phyloP scores from a whole-genome alignment of 2,113 vertebrate species.

The Cricetomys ansorgei region DNA sequence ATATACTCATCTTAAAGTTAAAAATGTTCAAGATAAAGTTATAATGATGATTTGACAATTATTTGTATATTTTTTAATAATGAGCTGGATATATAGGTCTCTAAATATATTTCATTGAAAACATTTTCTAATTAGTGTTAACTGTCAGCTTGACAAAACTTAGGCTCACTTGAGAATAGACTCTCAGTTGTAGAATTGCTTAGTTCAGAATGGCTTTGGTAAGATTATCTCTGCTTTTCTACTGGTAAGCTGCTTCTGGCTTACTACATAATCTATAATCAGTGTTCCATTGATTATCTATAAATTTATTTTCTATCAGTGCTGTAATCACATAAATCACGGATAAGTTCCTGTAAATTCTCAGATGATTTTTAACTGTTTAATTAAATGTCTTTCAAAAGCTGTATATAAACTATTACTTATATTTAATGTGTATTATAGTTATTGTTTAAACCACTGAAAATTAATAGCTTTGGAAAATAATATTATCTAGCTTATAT shows the following conservation, averaged over 20 bases:
- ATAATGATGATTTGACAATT: constrained; percentile 7
- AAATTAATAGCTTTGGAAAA: not conserved
- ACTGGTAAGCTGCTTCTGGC: not conserved
- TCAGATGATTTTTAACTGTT: not conserved
- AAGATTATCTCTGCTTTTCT: not conserved
- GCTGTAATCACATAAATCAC: not conserved
- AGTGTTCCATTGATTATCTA: not conserved
- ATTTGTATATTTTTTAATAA: constrained; percentile 38
- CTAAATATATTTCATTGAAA: not conserved
- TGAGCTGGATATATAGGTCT: not conserved
- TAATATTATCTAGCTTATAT: not conserved
- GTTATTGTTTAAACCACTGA: not conserved
- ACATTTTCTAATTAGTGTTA: not conserved
- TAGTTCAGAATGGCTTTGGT: not conserved
- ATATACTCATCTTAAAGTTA: constrained; percentile 28
- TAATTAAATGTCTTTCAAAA: constrained; percentile 20
- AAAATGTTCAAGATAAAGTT: constrained; percentile 39
- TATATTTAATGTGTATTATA: not conserved
- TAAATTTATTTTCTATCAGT: not conserved
- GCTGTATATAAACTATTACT: not conserved
- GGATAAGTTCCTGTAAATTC: not conserved
- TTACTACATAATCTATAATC: not conserved
- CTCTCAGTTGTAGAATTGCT: not conserved
- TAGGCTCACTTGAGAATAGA: not conserved
- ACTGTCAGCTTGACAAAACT: not conserved